phyloP scores from a whole-genome alignment of 2,888 invertebrate genomes.

The Diploptera punctata region DNA sequence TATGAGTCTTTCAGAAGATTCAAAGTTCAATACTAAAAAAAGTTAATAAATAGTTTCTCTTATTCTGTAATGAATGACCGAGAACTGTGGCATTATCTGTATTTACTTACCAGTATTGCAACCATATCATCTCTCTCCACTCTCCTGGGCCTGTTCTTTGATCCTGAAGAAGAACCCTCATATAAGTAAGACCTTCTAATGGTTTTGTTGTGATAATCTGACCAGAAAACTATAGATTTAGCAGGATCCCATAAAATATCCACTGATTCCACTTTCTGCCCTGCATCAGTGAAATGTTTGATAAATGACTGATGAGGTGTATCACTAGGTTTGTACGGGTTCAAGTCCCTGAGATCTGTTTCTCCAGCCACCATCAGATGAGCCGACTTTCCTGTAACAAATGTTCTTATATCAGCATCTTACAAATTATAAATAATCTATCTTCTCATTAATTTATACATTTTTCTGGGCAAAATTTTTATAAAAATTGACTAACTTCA shows the following conservation, averaged over 20 bases:
- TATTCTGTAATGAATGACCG: too few species aligned
- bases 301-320: conserved; percentile 51
- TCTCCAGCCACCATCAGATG: conserved; percentile 70
- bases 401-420: too few species aligned
- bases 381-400: conserved; percentile 60
- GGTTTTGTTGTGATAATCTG: conserved; percentile 56
- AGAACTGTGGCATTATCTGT: too few species aligned
- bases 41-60: too few species aligned
- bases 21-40: too few species aligned
- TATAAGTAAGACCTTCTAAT: conserved; percentile 52
- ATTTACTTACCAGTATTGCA: conserved; percentile 22
- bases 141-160: background rate
- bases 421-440: too few species aligned
- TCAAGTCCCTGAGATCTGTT: conserved; percentile 66
- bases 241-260: conserved; percentile 57
- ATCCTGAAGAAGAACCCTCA: background rate
- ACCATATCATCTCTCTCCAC: conserved; percentile 21
- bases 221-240: conserved; percentile 56
- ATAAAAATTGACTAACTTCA: too few species aligned
- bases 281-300: conserved; percentile 50
- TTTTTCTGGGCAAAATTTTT: too few species aligned
- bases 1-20: too few species aligned
- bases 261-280: conserved; percentile 62
- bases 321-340: conserved; percentile 65
- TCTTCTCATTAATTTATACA: too few species aligned